A percentile compares a stretch with the other conserved stretches of the same genome.
phyloP scores from a whole-genome alignment of 2,888 invertebrate species.

The Dorcus parallelipipedus region DNA sequence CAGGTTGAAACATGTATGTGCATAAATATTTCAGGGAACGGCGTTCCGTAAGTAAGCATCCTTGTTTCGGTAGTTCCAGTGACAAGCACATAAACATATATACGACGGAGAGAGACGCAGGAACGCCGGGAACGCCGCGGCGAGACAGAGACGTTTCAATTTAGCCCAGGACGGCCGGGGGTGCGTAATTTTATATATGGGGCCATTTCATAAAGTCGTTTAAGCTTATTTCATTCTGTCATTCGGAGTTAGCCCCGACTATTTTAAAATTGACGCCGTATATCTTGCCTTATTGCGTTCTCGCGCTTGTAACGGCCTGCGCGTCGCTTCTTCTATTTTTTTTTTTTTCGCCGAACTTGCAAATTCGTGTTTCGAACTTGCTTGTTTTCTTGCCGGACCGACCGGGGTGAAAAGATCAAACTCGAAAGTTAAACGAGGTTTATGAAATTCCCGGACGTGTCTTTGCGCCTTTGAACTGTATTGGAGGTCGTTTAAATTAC shows the following conservation, averaged over 20 bases:
- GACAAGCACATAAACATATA: not conserved
- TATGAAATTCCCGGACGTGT: too few relatives aligned
- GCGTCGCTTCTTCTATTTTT: too few relatives aligned
- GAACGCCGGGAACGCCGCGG: not conserved
- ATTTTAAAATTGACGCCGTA: too few relatives aligned
- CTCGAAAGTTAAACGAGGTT: too few relatives aligned
- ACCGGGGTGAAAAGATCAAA: too few relatives aligned
- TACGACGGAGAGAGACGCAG: not conserved
- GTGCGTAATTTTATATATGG: not conserved
- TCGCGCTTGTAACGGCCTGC: too few relatives aligned
- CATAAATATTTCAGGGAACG: not conserved
- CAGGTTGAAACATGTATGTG: not conserved
- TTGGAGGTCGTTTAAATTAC: too few relatives aligned
- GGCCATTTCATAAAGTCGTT: not conserved
- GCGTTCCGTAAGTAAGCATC: not conserved
- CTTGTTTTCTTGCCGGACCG: too few relatives aligned
- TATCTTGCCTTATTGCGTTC: too few relatives aligned
- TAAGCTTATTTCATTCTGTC: not conserved
- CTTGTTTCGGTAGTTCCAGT: not conserved
- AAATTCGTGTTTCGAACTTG: too few relatives aligned
- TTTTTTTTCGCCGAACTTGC: too few relatives aligned
- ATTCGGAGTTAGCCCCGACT: not conserved
- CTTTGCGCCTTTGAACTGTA: too few relatives aligned
- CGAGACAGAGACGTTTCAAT: not conserved
- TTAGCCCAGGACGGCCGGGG: not conserved